Evolutionary conservation across 2,888 invertebrate species (phyloP), one percentile per base, ranked within the genome.

Genomic region (Formica aserva): DNA sequence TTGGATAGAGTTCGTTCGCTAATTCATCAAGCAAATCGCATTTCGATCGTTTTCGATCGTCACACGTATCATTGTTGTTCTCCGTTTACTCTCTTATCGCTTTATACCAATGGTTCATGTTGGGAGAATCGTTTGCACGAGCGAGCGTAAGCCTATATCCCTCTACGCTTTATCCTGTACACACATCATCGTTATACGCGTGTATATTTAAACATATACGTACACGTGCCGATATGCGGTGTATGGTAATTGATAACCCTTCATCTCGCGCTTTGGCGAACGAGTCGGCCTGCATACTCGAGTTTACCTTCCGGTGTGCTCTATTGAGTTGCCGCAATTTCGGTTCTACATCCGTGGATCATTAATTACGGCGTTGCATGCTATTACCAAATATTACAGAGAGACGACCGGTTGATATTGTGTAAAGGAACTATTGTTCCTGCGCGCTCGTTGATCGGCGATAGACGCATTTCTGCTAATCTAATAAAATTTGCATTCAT

Each of bases 161-260:
- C 32, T 18, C 38, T 26, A 60, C 13, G 48, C 55, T n/a, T 71
- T 80, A 62, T 60, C 71, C 57, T 60, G 71, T 71, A 45, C 29
- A 77, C 29, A 77, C n/a, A n/a, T 29, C 45, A 66, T 22, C 78
- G 62, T 52, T 52, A n/a, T 8, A 67, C 82, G 41, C 60, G 76
- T 15, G 75, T 65, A 65, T 82, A 75, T 74, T 15, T 48, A 82
- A 29, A 81, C 78, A 45, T 18, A 63, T 15, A 55, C 48, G 62
- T 62, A 83, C 48, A 66, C 52, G 63, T 85, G 77, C 80, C 84
- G 76, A 82, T 85, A 76, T 75, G 82, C 66, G 41, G 82, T 75
- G 57, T 74, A 82, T 66, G 78, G 71, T 89, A 90, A 90, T 88
- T 88, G 88, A 91, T 91, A 91, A 91, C 87, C 77, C 78, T 88